Evolutionary conservation across 1,140 invertebrate genomes (phyloP).

Genomic region (Panagrolaimus sp.): DNA sequence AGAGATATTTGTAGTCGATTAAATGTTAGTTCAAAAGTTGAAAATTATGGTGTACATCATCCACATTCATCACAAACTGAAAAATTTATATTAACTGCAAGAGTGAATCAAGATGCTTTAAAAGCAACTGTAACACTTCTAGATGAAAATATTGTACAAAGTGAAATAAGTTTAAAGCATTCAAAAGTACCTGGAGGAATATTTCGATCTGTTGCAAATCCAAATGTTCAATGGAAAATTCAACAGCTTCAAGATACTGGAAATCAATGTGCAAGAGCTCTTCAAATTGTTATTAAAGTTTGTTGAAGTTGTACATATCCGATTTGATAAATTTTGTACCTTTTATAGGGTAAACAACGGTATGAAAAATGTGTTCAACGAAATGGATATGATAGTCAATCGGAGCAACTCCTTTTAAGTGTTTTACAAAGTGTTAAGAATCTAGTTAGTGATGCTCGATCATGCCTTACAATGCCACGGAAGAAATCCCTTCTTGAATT

Average conservation of each 20-base stretch:
- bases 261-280: slow-evolving; percentile 11
- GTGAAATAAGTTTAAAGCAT: slow-evolving; percentile 14
- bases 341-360: slow-evolving; percentile 11
- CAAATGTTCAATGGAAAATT: slow-evolving; percentile 18
- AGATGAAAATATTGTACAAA: slow-evolving; percentile 11
- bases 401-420: not conserved
- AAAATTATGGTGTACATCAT: not conserved
- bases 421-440: not conserved
- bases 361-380: slow-evolving; percentile 9
- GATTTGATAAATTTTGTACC: not conserved
- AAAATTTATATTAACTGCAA: not conserved
- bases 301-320: not conserved
- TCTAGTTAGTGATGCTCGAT: not conserved
- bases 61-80: not conserved
- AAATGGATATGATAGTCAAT: slow-evolving; percentile 15
- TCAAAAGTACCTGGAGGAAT: slow-evolving; percentile 11
- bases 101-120: not conserved
- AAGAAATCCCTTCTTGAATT: slow-evolving; percentile 35
- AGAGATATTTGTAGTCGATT: slow-evolving; percentile 9
- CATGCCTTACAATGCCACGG: not conserved
- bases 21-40: slow-evolving; percentile 3
- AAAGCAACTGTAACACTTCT: slow-evolving; percentile 17
- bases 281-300: slow-evolving; percentile 13
- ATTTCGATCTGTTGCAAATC: slow-evolving; percentile 6
- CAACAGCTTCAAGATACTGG: slow-evolving; percentile 19